Conservation (phyloP, 2,888 invertebrate genomes). For the Drosophila mulleri region DNA sequence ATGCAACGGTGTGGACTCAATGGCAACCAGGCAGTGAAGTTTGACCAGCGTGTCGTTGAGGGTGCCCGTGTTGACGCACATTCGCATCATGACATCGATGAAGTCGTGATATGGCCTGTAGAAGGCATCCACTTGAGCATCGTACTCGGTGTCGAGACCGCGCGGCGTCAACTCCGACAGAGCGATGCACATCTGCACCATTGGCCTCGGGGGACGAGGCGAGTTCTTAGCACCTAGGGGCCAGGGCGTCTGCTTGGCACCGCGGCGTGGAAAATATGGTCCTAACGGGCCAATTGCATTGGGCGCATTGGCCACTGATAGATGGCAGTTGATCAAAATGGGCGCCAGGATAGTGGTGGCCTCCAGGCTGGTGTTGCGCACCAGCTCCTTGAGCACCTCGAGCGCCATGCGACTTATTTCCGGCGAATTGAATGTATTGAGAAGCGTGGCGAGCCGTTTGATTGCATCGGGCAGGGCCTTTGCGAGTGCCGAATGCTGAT, state of each 20-base stretch:
- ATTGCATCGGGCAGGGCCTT: slow-evolving; percentile 96
- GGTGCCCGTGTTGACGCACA: slow-evolving; percentile 94
- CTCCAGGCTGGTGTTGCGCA: slow-evolving; percentile 84
- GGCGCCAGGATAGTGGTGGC: slow-evolving; percentile 92
- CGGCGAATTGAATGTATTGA: slow-evolving; percentile 95
- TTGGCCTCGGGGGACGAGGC: slow-evolving; percentile 90
- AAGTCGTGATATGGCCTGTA: slow-evolving; percentile 96
- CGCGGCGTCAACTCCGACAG: slow-evolving; percentile 88
- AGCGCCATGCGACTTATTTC: slow-evolving; percentile 93
- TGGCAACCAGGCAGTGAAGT: slow-evolving; percentile 94
- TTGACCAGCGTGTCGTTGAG: slow-evolving; percentile 94
- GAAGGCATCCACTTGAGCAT: slow-evolving; percentile 90
- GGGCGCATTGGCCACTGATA: slow-evolving; percentile 91
- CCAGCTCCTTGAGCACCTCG: slow-evolving; percentile 86
- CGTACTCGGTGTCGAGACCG: slow-evolving; percentile 92
- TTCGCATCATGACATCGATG: slow-evolving; percentile 92
- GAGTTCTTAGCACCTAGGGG: slow-evolving; percentile 87
- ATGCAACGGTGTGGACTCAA: slow-evolving; percentile 95
- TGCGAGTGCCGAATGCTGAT: slow-evolving; percentile 85
- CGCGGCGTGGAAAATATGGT: slow-evolving; percentile 91
- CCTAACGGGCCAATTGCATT: slow-evolving; percentile 89
- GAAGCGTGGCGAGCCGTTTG: slow-evolving; percentile 93
- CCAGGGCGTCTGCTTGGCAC: slow-evolving; percentile 86
- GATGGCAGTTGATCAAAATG: slow-evolving; percentile 93
- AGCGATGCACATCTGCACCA: slow-evolving; percentile 94